Percentiles rank a stretch among this genome's conserved stretches.
phyloP scores from a whole-genome alignment of 2,888 invertebrate genomes.

The Pemphredon lugubris region DNA sequence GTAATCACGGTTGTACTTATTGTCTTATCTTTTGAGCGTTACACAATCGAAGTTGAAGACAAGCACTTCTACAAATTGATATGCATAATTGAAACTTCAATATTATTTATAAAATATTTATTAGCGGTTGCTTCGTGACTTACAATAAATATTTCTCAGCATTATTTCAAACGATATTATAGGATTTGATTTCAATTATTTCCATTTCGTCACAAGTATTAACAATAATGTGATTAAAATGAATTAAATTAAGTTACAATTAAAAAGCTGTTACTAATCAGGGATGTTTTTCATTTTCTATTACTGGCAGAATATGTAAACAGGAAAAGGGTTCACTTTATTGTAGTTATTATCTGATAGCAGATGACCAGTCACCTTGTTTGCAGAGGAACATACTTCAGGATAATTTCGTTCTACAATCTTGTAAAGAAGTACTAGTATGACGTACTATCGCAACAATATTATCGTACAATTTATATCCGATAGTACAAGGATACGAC shows the following conservation, averaged over 20 bases:
- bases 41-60: no score
- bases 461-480: not conserved
- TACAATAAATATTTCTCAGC: no score
- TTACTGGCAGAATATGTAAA: no score
- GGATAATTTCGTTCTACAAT: not conserved
- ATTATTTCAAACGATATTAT: not conserved
- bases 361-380: not conserved
- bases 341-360: no score
- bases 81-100: no score
- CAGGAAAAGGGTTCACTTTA: no score
- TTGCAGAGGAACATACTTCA: not conserved
- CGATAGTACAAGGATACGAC: not conserved
- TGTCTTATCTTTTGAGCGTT: no score
- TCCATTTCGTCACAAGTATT: not conserved
- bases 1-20: no score
- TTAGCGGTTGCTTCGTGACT: no score
- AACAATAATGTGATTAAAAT: not conserved
- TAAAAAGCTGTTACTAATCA: not conserved
- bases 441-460: slow-evolving; percentile 19
- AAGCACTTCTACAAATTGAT: no score
- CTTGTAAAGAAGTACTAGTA: slow-evolving; percentile 19
- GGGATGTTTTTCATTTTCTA: no score
- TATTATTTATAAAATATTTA: no score
- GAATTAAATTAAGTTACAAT: not conserved
- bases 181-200: not conserved